phyloP scores from a whole-genome alignment of 2,113 vertebrate species.

The Suricata suricatta region DNA sequence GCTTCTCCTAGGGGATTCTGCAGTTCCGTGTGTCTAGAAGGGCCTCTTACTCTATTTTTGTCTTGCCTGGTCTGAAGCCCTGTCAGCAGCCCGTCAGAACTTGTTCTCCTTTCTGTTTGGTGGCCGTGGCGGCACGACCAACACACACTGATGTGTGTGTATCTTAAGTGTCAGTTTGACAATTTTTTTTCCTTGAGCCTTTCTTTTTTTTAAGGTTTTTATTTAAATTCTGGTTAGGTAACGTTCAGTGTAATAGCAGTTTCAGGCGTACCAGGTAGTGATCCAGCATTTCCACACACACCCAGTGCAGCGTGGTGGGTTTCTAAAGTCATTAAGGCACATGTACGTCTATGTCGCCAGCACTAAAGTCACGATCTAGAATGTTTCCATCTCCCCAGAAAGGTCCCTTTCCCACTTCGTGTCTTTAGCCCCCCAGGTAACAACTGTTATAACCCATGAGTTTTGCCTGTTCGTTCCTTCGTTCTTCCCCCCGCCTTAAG shows the following conservation, averaged over 20 bases:
- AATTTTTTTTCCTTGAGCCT: neutral
- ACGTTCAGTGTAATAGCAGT: neutral
- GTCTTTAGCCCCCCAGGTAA: neutral
- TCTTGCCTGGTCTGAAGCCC: neutral
- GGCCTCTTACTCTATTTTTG: neutral
- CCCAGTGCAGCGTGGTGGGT: neutral
- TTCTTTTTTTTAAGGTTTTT: neutral
- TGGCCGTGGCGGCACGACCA: neutral
- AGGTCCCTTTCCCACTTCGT: neutral
- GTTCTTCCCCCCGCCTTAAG: too few species aligned
- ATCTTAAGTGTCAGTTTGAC: neutral
- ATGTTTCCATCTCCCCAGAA: neutral
- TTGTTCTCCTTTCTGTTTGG: neutral
- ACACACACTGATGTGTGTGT: neutral
- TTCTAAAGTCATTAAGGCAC: neutral
- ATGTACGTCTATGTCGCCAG: neutral
- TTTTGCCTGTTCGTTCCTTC: too few species aligned
- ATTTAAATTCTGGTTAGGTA: neutral
- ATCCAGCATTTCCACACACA: neutral
- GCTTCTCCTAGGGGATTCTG: neutral
- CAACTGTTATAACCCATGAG: neutral
- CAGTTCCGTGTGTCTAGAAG: neutral
- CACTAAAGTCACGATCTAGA: neutral
- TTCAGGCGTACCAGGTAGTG: neutral
- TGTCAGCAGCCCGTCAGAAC: slow-evolving; percentile 19